Base-by-base conservation (phyloP, 2,888 invertebrate genomes). In the Eudemis profundana region DNA sequence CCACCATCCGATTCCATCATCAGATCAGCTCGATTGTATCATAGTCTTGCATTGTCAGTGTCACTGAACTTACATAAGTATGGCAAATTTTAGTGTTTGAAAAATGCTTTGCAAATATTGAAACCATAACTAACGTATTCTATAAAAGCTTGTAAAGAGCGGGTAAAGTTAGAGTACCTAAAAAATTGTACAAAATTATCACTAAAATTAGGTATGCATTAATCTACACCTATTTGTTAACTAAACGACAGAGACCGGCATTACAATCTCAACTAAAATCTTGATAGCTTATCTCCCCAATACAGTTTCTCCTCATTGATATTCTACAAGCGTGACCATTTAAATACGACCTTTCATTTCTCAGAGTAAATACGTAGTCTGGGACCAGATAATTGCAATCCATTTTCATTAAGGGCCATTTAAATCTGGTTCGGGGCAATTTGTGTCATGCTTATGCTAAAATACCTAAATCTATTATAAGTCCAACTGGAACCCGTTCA, bases 261-360 rank as follows among this genome's bases (percentile, higher is more conserved):
- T 54, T 53, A 8, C 51, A 44, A 61, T 53, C 61, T 53, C 44
- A 23, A 53, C 21, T 10, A 38, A 10, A 46, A 61, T 54, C 53
- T 46, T 54, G 61, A 61, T 53, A 36, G n/a, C 36, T 46, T 44
- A 61, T 61, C 33, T 53, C 46, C 51, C 61, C 44, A 53, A 38
- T 61, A 53, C 46, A 36, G 12, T 47, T 49, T 33, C 42, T 33
- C 21, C 62, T 40, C 62, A 63, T 63, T 63, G 40, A 47, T 63
- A 63, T 63, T 63, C 56, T n/a, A 33, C 14, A 29, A 14, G 29
- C 40, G 46, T 40, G 14, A 12, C 19, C 53, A 63, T 63, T 64
- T 57, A 14, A 57, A 15, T 44, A 51, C 44, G 64, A 64, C 57
- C 57, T 44, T 51, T 51, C 44, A 64, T 50, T 50, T 56, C 49